Conservation (phyloP, 2,888 invertebrate genomes). For the Drosophila helvetica region DNA sequence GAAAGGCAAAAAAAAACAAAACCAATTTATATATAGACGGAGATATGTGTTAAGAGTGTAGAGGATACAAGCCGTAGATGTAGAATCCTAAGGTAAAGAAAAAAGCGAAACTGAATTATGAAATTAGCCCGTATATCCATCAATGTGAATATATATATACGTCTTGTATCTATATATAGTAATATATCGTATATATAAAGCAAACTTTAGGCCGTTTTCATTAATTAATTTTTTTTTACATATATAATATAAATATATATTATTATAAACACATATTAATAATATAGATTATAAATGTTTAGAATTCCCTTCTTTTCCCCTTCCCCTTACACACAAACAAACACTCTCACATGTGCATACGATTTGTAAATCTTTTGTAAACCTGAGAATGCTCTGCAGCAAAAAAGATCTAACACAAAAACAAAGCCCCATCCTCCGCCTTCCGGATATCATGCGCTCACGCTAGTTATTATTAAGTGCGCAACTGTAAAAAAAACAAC, state of each 20-base stretch:
- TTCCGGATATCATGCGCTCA: conserved; percentile 42
- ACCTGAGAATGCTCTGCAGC: conserved; percentile 8
- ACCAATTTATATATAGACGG: conserved; percentile 8
- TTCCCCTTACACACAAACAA: neutral
- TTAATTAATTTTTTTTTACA: conserved; percentile 16
- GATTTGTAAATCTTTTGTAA: conserved; percentile 19
- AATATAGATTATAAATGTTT: conserved; percentile 17
- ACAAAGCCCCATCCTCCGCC: neutral
- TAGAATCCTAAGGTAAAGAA: conserved; percentile 18
- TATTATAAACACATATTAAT: neutral
- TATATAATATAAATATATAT: conserved; percentile 10
- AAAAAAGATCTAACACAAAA: neutral
- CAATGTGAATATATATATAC: conserved; percentile 24
- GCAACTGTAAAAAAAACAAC: conserved; percentile 17
- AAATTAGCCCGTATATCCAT: conserved; percentile 40
- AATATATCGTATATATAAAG: conserved; percentile 6
- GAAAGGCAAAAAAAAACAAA: conserved; percentile 24
- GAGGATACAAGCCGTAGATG: neutral
- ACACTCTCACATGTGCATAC: neutral
- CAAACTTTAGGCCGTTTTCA: conserved; percentile 13
- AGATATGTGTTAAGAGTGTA: conserved; percentile 14
- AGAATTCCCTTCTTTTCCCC: neutral
- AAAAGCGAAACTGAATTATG: conserved; percentile 45
- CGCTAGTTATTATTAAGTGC: conserved; percentile 68
- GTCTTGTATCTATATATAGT: conserved; percentile 8